A percentile compares a stretch with the other conserved stretches of the same genome.
These are phyloP conservation scores for Myiagra hebetior DNA, from an alignment of 2,113 vertebrate genomes.

Conservation along the genomic window DNA sequence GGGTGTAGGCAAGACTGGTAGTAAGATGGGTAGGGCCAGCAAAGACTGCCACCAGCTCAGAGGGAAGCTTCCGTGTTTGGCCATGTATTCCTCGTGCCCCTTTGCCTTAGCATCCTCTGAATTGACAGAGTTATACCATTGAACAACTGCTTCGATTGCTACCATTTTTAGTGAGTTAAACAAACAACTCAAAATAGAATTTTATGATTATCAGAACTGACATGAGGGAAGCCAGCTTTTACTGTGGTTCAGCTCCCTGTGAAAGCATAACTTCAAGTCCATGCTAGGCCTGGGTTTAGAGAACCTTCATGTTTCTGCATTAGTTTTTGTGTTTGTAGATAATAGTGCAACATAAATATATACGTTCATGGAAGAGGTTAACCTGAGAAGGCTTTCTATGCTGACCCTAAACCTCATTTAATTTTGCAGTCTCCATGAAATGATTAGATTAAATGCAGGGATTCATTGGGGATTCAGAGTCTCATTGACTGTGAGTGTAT, in stretches of 20 bases:
- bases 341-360: neutral
- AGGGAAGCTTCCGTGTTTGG: neutral
- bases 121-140: neutral
- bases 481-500: neutral
- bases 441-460: neutral
- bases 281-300: neutral
- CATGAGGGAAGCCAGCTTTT: neutral
- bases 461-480: neutral
- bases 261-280: neutral
- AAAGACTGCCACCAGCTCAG: neutral
- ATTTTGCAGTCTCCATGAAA: neutral
- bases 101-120: neutral
- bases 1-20: neutral
- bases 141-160: neutral
- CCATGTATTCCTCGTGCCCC: neutral
- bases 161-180: neutral
- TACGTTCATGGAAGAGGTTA: neutral
- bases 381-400: neutral
- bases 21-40: neutral
- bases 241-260: neutral
- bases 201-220: neutral
- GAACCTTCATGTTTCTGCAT: neutral
- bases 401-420: slow-evolving; percentile 13
- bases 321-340: neutral
- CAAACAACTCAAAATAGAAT: neutral